These are phyloP conservation scores for Icerya purchasi DNA, from an alignment of 2,888 invertebrate species.

Conservation along the genomic window DNA sequence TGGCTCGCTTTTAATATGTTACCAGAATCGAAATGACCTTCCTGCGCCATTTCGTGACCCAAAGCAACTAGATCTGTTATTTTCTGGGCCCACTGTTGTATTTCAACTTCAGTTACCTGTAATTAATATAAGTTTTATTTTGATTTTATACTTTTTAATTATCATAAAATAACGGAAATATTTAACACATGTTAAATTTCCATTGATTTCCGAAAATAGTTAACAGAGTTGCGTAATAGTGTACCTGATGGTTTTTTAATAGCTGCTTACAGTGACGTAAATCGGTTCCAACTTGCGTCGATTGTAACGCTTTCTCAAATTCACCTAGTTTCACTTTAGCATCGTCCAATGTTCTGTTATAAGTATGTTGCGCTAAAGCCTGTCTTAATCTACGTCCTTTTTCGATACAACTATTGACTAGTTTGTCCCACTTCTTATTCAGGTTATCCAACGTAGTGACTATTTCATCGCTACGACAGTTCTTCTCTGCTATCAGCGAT, in stretches of 20 bases:
- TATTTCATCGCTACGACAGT: constrained; percentile 47
- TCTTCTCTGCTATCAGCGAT: constrained; percentile 44
- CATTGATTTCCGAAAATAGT: background rate
- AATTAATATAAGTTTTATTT: too few relatives aligned
- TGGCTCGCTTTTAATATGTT: constrained; percentile 61
- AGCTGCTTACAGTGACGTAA: constrained; percentile 76
- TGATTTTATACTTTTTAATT: too few relatives aligned
- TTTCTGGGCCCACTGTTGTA: constrained; percentile 60
- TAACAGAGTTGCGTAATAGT: too few relatives aligned
- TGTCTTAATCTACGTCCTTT: constrained; percentile 60
- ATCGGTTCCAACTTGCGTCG: constrained; percentile 69
- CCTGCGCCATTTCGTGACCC: constrained; percentile 76
- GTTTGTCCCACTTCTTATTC: constrained; percentile 54
- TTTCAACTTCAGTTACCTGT: constrained; percentile 64
- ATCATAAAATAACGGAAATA: background rate
- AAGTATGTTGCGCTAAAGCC: constrained; percentile 57
- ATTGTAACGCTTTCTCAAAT: constrained; percentile 52
- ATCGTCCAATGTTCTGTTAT: constrained; percentile 65
- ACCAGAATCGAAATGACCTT: constrained; percentile 83
- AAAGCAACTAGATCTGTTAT: constrained; percentile 53
- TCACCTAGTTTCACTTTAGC: constrained; percentile 69
- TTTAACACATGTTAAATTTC: background rate
- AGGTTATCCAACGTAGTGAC: constrained; percentile 41
- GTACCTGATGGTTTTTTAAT: constrained; percentile 64
- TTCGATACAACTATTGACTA: constrained; percentile 42